Evolutionary conservation across 2,888 invertebrate genomes (phyloP), one percentile per base, ranked within the genome.

Genomic region (Mythimna loreyi): DNA sequence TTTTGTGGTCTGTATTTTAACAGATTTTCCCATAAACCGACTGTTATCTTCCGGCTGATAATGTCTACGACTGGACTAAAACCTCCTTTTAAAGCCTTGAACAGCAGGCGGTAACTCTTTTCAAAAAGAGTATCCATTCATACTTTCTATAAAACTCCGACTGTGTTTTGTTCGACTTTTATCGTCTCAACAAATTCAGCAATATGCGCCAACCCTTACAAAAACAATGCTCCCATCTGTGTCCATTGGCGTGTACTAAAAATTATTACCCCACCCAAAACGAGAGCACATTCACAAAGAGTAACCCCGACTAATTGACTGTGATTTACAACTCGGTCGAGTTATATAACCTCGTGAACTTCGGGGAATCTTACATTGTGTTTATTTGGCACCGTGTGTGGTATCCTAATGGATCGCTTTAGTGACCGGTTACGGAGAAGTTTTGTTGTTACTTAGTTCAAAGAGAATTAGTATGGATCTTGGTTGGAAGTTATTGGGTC

Each of bases 281-380:
- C 64, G 82, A 70, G 69, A 72, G 84, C 56, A 58, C 59, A 69
- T 60, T 66, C n/a, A 40, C 40, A 65, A 76, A 65, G 55, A 80
- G 55, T 45, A 62, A 56, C 33, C 58, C 52, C 49, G 30, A 82
- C 91, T 92, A 92, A 93, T 92, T 92, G 93, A 89, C 86, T 88
- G 88, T 92, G 92, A 94, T 93, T 94, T 93, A 93, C 91, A 92
- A 91, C 90, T 88, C 75, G 79, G 86, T 72, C 87, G 89, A 89
- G 89, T 93, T 90, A 78, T 62, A 92, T 91, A 89, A 89, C 88
- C 84, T 72, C 77, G 67, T 83, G 75, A 80, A 78, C 83, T 87
- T 86, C 84, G 86, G 72, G 75, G 83, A 84, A 84, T 80, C 72
- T 81, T 83, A 72, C 68, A 21, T 33, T 33, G 71, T 86, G 83